Evolutionary conservation across 2,888 invertebrate species (phyloP), one percentile per base, ranked within the genome.

Genomic region (Lypha dubia): DNA sequence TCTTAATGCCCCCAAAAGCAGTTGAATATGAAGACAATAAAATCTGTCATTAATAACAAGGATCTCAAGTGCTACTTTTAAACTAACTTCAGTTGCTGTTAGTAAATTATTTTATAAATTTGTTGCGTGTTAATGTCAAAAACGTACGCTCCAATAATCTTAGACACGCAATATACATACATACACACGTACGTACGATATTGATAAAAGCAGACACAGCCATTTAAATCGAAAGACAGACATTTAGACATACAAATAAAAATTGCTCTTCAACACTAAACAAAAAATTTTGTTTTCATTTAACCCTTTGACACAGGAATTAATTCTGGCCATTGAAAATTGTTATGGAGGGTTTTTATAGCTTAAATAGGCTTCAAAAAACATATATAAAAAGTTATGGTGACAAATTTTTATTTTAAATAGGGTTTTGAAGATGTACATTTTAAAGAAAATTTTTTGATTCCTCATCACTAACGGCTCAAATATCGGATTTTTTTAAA

Each of bases 71-170:
- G 28, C 51, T 53, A 20, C 1, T 62, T 22, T 35, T 3, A 17
- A 22, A 53, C 1, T 13, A 79, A 53, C 38, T 35, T 49, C 17
- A 24, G 9, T 32, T 32, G 56, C n/a, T 70, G 63, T 51, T 70
- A n/a, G 76, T 76, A 80, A 84, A 76, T 80, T 75, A 76, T 84
- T 79, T 71, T 80, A 75, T 58, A 80, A 84, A 84, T 53, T n/a
- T 71, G 80, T 84, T 81, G 84, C 84, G 81, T 84, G 84, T 70
- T 74, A 44, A 51, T 84, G 84, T 84, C 84, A 71, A 67, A 80
- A 84, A 84, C 75, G 80, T 75, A 80, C 76, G 79, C 74, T 65
- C 81, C 80, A 71, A 71, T 76, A 80, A 79, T 84, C 80, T 73
- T 77, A 76, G 60, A 77, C 84, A 84, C 84, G 81, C 84, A 84